A percentile compares a stretch with the other conserved stretches of the same genome.
Conservation (phyloP, 2,797 vertebrate genomes). For the Cryptoprocta ferox region DNA sequence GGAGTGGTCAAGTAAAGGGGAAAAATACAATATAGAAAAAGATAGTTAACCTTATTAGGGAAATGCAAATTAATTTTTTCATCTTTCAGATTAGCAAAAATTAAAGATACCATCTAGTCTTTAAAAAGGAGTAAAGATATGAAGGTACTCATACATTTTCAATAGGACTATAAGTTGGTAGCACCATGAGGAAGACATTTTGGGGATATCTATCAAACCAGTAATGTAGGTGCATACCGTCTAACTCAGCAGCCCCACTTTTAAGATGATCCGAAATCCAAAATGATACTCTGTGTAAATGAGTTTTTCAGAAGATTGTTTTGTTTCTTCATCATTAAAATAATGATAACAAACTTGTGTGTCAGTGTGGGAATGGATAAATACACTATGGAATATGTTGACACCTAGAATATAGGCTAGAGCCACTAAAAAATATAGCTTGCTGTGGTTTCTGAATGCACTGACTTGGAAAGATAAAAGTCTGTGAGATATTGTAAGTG, state of each 20-base stretch:
- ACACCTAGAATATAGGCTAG: background rate
- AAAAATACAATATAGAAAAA: background rate
- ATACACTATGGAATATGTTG: constrained; percentile 9
- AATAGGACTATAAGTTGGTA: background rate
- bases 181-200: background rate
- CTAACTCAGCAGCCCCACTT: constrained; percentile 35
- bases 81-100: background rate
- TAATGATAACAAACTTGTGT: background rate
- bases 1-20: background rate
- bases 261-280: background rate
- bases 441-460: background rate
- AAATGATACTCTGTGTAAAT: background rate
- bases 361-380: background rate
- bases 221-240: background rate
- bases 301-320: constrained; percentile 31
- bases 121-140: background rate
- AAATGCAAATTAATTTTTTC: constrained; percentile 10
- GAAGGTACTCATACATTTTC: background rate
- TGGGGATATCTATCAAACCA: background rate
- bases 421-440: constrained; percentile 4
- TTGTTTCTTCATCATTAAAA: constrained; percentile 20
- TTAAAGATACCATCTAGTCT: background rate
- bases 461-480: constrained; percentile 44
- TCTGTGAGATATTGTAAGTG: background rate
- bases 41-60: background rate